phyloP scores from a whole-genome alignment of 2,888 invertebrate genomes.

The Diloba caeruleocephala region DNA sequence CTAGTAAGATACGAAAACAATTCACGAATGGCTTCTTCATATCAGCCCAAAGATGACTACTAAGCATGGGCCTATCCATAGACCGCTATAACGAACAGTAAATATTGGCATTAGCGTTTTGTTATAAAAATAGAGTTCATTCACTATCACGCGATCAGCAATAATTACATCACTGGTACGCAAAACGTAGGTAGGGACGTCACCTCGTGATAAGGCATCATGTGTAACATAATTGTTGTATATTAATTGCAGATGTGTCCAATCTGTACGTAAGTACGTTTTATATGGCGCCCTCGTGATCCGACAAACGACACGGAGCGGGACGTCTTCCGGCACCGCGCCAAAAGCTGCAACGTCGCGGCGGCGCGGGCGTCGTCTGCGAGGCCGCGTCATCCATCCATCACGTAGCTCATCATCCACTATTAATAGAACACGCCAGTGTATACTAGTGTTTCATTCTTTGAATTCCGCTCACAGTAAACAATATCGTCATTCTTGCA shows the following conservation, averaged over 20 bases:
- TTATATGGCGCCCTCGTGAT: slow-evolving; percentile 67
- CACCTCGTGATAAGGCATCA: slow-evolving; percentile 68
- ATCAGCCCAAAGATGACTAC: too few species aligned
- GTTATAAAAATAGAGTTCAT: slow-evolving; percentile 61
- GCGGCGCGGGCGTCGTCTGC: slow-evolving; percentile 56
- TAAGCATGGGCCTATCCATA: too few species aligned
- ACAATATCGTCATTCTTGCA: slow-evolving; percentile 71
- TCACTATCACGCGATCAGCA: slow-evolving; percentile 61
- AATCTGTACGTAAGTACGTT: slow-evolving; percentile 45
- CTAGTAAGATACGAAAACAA: background rate
- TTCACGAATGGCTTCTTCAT: too few species aligned
- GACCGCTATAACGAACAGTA: too few species aligned
- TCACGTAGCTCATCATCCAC: slow-evolving; percentile 82
- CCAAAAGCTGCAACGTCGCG: slow-evolving; percentile 59
- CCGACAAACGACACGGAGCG: slow-evolving; percentile 40
- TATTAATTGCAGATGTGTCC: slow-evolving; percentile 45
- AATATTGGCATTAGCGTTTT: slow-evolving; percentile 28
- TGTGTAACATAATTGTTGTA: slow-evolving; percentile 64
- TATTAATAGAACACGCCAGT: slow-evolving; percentile 78
- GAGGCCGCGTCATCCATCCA: slow-evolving; percentile 86
- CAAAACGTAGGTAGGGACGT: slow-evolving; percentile 58
- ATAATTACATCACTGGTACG: slow-evolving; percentile 74
- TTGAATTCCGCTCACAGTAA: slow-evolving; percentile 78
- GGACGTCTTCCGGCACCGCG: slow-evolving; percentile 62
- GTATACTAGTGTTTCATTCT: slow-evolving; percentile 78